A percentile compares a stretch with the other conserved stretches of the same genome.
phyloP scores from a whole-genome alignment of 1,140 invertebrate genomes.

The Triops longicaudatus region DNA sequence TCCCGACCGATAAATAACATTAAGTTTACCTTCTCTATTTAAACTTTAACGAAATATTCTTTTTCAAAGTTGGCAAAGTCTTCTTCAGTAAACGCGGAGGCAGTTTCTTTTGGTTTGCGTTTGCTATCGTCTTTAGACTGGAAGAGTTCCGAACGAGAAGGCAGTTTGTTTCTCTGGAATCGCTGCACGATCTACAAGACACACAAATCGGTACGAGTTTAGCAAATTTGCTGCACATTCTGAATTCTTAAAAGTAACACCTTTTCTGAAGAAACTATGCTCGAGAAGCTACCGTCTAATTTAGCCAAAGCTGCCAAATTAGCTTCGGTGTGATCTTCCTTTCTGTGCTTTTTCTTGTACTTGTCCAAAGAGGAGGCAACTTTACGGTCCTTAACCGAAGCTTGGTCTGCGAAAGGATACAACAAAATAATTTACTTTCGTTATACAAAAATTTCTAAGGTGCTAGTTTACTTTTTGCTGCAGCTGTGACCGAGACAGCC shows the following conservation, averaged over 20 bases:
- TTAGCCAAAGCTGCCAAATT: conserved; percentile 22
- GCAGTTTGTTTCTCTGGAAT: background rate
- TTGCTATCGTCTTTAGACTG: background rate
- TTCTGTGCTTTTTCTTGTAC: conserved; percentile 22
- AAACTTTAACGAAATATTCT: conserved; percentile 39
- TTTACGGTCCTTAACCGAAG: conserved; percentile 25
- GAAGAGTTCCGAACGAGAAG: background rate
- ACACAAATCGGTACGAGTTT: background rate
- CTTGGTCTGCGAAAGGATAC: background rate
- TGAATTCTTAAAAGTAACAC: background rate
- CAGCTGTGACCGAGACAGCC: background rate
- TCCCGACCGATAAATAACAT: conserved; percentile 34
- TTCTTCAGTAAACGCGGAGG: conserved; percentile 45
- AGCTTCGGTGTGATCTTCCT: conserved; percentile 21
- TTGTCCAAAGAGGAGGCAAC: conserved; percentile 22
- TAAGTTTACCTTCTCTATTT: conserved; percentile 20
- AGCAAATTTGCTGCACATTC: no score
- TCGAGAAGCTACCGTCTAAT: conserved; percentile 7
- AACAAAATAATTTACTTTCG: background rate
- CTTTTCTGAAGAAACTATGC: background rate
- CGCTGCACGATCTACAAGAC: background rate
- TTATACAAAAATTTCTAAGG: background rate
- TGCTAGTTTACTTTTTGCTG: background rate
- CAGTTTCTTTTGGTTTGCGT: conserved; percentile 30
- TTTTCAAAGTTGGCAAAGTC: conserved; percentile 45